phyloP scores from a whole-genome alignment of 2,888 invertebrate genomes.

The Dichetophora obliterata region DNA sequence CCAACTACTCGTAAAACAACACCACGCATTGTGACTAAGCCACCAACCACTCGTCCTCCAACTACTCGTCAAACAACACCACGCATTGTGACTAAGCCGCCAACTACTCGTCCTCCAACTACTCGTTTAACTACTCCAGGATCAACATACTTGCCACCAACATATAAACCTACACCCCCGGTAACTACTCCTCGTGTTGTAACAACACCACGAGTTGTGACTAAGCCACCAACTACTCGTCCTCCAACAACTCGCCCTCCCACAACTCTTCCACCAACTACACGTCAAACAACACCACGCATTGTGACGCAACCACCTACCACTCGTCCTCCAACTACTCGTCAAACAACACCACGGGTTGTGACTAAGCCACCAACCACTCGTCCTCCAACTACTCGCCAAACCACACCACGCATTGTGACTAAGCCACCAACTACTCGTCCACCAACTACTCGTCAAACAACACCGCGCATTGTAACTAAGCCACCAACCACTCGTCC shows the following conservation, averaged over 20 bases:
- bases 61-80: constrained; percentile 42
- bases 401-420: constrained; percentile 24
- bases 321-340: neutral
- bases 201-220: constrained; percentile 44
- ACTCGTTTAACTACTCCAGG: constrained; percentile 48
- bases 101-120: constrained; percentile 37
- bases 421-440: constrained; percentile 23
- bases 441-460: constrained; percentile 29
- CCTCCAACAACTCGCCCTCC: constrained; percentile 44
- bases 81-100: constrained; percentile 25
- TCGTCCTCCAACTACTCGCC: constrained; percentile 45
- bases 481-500: constrained; percentile 47
- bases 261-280: constrained; percentile 42
- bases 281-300: constrained; percentile 41
- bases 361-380: constrained; percentile 17
- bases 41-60: constrained; percentile 30
- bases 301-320: neutral
- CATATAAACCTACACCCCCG: constrained; percentile 47
- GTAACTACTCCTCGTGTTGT: too few species aligned
- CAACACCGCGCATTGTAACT: constrained; percentile 42
- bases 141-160: constrained; percentile 41
- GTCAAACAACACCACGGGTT: neutral
- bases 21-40: constrained; percentile 35
- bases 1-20: constrained; percentile 9
- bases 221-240: constrained; percentile 38